Evolutionary conservation across 2,113 vertebrate genomes (phyloP).

Genomic region (Anthoscopus minutus): DNA sequence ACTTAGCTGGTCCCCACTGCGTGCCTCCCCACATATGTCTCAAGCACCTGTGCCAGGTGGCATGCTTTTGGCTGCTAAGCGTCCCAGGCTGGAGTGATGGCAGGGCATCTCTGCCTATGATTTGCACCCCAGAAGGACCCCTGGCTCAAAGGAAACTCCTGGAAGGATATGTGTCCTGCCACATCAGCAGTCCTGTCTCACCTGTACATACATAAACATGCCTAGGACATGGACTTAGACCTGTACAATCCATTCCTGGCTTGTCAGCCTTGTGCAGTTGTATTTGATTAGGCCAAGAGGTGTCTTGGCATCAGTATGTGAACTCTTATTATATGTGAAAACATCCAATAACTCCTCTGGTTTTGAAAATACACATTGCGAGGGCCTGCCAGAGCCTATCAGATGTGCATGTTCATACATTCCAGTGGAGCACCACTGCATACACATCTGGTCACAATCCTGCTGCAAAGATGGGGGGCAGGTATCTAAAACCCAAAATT

Average conservation of each 20-base stretch:
- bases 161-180: fast-evolving
- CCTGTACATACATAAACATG: not conserved
- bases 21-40: fast-evolving
- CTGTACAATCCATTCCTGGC: not conserved
- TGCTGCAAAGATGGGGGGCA: not conserved
- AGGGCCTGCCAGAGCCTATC: not conserved
- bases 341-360: fast-evolving
- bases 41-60: not conserved
- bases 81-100: not conserved
- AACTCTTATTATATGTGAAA: not conserved
- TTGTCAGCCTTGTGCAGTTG: not conserved
- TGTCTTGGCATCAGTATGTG: not conserved
- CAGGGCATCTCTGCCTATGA: not conserved
- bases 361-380: not conserved
- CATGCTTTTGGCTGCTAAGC: not conserved
- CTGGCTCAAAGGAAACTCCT: not conserved
- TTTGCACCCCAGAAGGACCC: not conserved
- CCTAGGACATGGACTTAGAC: not conserved
- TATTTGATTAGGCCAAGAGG: not conserved
- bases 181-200: fast-evolving
- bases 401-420: not conserved
- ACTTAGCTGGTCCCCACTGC: fast-evolving
- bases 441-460: not conserved
- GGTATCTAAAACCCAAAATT: not conserved
- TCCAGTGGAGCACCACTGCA: not conserved